Percentiles rank a stretch among this genome's conserved stretches.
Evolutionary conservation across 1,140 invertebrate genomes (phyloP).

Genomic region (Doryteuthis pealeii): DNA sequence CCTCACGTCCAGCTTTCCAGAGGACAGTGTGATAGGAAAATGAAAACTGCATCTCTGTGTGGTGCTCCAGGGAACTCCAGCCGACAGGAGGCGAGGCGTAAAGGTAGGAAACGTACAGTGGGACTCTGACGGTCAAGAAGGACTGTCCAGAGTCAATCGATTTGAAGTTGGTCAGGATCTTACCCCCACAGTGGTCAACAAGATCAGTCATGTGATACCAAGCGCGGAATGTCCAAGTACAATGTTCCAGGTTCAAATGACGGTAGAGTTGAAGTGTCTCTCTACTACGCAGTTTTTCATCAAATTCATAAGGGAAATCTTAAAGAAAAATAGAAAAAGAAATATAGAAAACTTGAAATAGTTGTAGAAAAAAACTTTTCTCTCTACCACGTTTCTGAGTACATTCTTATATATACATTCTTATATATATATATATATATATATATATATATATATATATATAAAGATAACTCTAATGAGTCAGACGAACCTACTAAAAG

Average conservation of each 20-base stretch:
- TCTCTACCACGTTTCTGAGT: no score
- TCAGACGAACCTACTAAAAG: no score
- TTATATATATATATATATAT: no score
- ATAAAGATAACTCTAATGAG: no score
- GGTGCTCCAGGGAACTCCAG: constrained; percentile 62
- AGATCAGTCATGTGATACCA: constrained; percentile 63
- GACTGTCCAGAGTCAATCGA: constrained; percentile 55
- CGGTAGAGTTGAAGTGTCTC: constrained; percentile 58
- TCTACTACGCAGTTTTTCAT: constrained; percentile 48
- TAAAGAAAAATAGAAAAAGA: no score
- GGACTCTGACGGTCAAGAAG: constrained; percentile 60
- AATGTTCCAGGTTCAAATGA: constrained; percentile 60
- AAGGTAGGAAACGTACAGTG: constrained; percentile 62
- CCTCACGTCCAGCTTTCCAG: constrained; percentile 56
- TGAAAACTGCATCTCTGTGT: constrained; percentile 61
- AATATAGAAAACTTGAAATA: no score
- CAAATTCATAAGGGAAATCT: constrained; percentile 49
- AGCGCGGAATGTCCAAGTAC: constrained; percentile 62
- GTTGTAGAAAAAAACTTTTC: no score
- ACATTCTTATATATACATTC: no score
- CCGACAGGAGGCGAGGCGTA: constrained; percentile 58
- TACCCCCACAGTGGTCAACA: constrained; percentile 62
- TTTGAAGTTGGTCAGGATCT: constrained; percentile 60
- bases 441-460: no score
- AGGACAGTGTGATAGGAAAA: constrained; percentile 61